Conservation (phyloP, 2,797 vertebrate genomes). For the Bryconaethiops microstoma region DNA sequence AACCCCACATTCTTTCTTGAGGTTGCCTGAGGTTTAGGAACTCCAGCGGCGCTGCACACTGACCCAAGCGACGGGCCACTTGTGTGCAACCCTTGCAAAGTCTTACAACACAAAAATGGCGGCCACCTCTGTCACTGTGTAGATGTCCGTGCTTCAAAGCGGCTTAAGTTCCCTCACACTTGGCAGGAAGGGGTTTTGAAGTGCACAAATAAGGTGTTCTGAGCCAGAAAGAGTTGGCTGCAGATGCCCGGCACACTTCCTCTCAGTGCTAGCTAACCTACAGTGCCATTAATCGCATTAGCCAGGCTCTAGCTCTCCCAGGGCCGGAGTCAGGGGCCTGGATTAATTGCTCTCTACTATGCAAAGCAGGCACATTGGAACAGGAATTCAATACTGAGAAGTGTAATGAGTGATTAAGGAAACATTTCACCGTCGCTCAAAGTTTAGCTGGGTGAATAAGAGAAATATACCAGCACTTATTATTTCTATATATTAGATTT, state of each 20-base stretch:
- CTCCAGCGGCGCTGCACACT: not conserved
- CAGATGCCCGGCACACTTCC: constrained; percentile 54
- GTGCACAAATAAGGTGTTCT: constrained; percentile 54
- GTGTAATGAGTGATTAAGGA: constrained; percentile 76
- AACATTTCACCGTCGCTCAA: constrained; percentile 70
- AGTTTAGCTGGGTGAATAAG: constrained; percentile 56
- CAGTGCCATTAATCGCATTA: constrained; percentile 79
- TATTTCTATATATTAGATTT: constrained; percentile 34
- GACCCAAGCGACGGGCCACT: not conserved
- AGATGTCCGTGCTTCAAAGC: constrained; percentile 52
- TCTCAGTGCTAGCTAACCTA: constrained; percentile 56
- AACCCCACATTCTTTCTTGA: not conserved
- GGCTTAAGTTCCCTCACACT: constrained; percentile 49
- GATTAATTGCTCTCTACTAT: constrained; percentile 79
- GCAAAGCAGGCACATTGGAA: constrained; percentile 74
- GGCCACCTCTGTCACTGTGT: constrained; percentile 17
- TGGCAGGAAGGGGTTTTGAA: constrained; percentile 53
- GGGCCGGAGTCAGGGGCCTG: constrained; percentile 59
- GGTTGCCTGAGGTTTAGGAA: not conserved
- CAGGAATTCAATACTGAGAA: constrained; percentile 73
- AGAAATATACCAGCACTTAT: constrained; percentile 59
- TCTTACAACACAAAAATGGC: constrained; percentile 24
- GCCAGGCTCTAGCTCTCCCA: constrained; percentile 58
- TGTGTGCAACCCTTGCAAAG: constrained; percentile 8
- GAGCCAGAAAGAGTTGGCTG: constrained; percentile 53